A percentile compares a stretch with the other conserved stretches of the same genome.
Conservation (phyloP, 2,888 invertebrate species). For the Sialis fuliginosa region DNA sequence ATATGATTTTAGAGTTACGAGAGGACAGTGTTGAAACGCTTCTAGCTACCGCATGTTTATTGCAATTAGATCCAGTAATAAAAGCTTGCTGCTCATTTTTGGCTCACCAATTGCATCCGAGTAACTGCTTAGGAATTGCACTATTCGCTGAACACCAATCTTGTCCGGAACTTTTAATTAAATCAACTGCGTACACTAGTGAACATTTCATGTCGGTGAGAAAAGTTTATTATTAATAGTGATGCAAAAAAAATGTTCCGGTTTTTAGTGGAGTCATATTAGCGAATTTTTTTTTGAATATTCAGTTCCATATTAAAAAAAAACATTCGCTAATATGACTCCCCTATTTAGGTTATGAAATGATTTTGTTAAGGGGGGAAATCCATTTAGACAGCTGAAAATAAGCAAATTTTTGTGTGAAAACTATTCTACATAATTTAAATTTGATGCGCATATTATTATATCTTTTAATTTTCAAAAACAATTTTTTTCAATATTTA, state of each 20-base stretch:
- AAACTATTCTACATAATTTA: too few relatives aligned
- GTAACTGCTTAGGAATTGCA: conserved; percentile 85
- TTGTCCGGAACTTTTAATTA: conserved; percentile 59
- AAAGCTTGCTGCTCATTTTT: conserved; percentile 81
- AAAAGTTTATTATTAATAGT: background rate
- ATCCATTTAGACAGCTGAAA: too few relatives aligned
- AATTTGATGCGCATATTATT: too few relatives aligned
- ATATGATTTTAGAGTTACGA: conserved; percentile 46
- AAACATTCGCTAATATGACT: too few relatives aligned
- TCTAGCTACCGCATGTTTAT: conserved; percentile 70
- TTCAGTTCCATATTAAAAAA: conserved; percentile 11
- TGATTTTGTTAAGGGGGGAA: too few relatives aligned
- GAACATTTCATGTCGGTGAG: conserved; percentile 66
- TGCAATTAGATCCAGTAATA: conserved; percentile 72
- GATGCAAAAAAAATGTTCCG: background rate
- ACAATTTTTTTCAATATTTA: too few relatives aligned
- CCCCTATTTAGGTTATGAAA: too few relatives aligned
- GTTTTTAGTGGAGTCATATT: conserved; percentile 1
- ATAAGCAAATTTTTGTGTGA: too few relatives aligned
- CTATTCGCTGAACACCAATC: conserved; percentile 87
- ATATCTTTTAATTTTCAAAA: too few relatives aligned
- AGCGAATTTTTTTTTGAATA: too few relatives aligned
- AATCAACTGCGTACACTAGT: conserved; percentile 72
- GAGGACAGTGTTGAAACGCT: conserved; percentile 86
- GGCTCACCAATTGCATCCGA: conserved; percentile 78